Evolutionary conservation across 1,140 invertebrate genomes (phyloP), one percentile per base, ranked within the genome.

Genomic region (Bilobella aurantiaca): DNA sequence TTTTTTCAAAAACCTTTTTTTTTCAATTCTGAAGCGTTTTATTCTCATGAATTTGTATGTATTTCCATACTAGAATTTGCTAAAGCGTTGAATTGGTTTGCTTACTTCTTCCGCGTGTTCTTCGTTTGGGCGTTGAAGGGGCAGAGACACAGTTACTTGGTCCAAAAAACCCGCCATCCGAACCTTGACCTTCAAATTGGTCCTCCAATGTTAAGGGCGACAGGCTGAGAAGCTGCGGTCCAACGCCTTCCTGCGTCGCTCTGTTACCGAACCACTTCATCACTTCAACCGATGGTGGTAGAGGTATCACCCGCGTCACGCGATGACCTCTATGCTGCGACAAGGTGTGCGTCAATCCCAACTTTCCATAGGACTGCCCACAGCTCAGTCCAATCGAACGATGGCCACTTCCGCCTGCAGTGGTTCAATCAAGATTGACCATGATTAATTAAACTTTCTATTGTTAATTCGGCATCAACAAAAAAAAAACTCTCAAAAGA

Each of bases 201-300:
- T 66, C 73, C 23, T 72, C 72, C 25, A 70, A 57, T 25, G 82
- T 76, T 18, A 85, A 75, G 8, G 85, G 84, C 70, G 84, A 86
- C 30, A 86, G 79, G 76, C 84, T 86, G 63, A 87, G 78, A 68
- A 87, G 81, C 77, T 83, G 81, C 64, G 85, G 85, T 75, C 84
- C 81, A 76, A 85, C 84, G 72, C 81, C 81, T 14, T 21, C 53
- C n/a, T 64, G 64, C 5, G 32, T 3, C 3, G 62, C 64, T 58
- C 69, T 72, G 0, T 47, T 29, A 23, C 70, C 68, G 61, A 72
- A 72, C 70, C 70, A 72, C 68, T 69, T 69, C 70, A 72, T 72
- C 28, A 56, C 37, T n/a, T 72, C 73, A 58, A 77, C 67, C 53
- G 78, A 65, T 29, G 74, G 73, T 14, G 23, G 60, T 29, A 29